Conservation (phyloP, 2,113 vertebrate genomes). For the Trematomus loennbergii region DNA sequence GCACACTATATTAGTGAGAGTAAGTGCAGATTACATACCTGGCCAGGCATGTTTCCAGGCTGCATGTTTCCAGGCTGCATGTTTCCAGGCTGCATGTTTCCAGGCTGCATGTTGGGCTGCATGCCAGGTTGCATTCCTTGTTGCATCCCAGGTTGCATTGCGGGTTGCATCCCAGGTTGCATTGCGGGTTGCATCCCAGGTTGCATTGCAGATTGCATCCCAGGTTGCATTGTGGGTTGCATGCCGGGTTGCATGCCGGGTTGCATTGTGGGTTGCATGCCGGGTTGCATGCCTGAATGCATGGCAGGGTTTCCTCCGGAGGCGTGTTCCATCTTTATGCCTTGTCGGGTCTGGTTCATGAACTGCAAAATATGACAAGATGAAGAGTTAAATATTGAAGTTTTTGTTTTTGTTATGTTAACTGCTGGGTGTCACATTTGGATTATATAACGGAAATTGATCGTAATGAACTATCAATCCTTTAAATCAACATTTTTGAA, state of each 20-base stretch:
- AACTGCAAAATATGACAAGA: constrained; percentile 83
- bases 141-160: constrained; percentile 83
- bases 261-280: constrained; percentile 51
- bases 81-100: constrained; percentile 67
- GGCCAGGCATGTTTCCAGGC: constrained; percentile 74
- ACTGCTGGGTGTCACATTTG: not conserved
- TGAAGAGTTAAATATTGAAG: not conserved
- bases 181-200: constrained; percentile 87
- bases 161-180: too few species aligned
- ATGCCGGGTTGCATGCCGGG: constrained; percentile 74
- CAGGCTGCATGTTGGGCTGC: too few species aligned
- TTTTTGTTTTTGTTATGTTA: not conserved
- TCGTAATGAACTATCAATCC: too few species aligned
- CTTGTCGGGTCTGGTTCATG: constrained; percentile 94
- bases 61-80: constrained; percentile 75
- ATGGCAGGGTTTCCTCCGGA: constrained; percentile 84
- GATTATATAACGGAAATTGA: too few species aligned
- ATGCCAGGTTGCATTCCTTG: constrained; percentile 75
- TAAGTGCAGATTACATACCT: constrained; percentile 77
- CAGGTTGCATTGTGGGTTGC: too few species aligned
- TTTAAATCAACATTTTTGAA: too few species aligned
- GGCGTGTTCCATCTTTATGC: constrained; percentile 90
- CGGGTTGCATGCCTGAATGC: constrained; percentile 89
- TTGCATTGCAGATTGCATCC: constrained; percentile 81
- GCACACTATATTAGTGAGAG: not conserved